Evolutionary conservation across 2,888 invertebrate genomes (phyloP), one percentile per base, ranked within the genome.

Genomic region (Lamproptera curius): DNA sequence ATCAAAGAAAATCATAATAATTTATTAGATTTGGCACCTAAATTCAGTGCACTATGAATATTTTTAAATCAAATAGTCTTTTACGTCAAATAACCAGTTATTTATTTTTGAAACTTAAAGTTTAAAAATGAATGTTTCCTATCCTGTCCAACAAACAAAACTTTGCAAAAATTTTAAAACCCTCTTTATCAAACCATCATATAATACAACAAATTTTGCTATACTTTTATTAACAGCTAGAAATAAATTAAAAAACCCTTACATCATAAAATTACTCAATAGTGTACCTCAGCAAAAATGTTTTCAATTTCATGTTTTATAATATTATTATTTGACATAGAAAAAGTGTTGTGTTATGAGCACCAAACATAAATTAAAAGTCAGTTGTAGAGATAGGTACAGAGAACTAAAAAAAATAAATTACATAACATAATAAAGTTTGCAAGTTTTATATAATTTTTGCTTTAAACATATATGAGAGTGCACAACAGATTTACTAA

Each of bases 401-500:
- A n/a, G n/a, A n/a, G n/a, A n/a, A n/a, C n/a, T n/a, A 37, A 46
- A 10, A 28, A 28, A 37, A 46, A 36, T 39, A 15, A 1, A n/a
- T 39, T 33, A 44, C 15, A 14, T 33, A 23, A 14, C 4, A 34
- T 2, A 44, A 16, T 45, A 20, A 42, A 47, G 37, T 34, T 31
- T 16, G 31, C 15, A 36, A 10, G 36, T 14, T 34, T 39, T n/a
- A 15, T 34, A 41, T 23, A 15, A 20, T 17, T n/a, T 41, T 41
- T 36, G 16, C 40, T 1, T 26, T 48, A 16, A 46, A 39, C 20
- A 14, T 43, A 42, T 37, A 38, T n/a, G 39, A 48, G 17, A 23
- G 34, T 38, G 37, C 31, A 37, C 48, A 15, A 14, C 39, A 34
- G n/a, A 28, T 48, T 39, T 43, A 28, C 39, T 43, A 43, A n/a